phyloP scores from a whole-genome alignment of 2,888 invertebrate genomes.

The Mythimna ferrago region DNA sequence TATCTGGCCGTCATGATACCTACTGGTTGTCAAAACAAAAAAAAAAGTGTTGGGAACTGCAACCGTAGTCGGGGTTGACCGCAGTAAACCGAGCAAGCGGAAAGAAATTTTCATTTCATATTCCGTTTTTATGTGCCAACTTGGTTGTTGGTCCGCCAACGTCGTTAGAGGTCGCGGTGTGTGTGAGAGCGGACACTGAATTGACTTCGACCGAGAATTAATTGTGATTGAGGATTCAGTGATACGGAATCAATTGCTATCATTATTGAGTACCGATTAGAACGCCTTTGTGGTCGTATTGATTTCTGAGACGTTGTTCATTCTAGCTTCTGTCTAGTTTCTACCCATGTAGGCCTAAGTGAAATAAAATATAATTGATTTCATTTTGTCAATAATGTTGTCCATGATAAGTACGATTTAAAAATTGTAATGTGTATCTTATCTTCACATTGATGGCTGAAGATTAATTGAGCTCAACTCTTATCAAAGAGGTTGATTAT shows the following conservation, averaged over 20 bases:
- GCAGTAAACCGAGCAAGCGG: constrained; percentile 76
- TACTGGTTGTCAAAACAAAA: constrained; percentile 40
- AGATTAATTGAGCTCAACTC: not conserved
- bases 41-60: constrained; percentile 62
- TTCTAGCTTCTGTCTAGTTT: no score
- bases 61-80: constrained; percentile 68
- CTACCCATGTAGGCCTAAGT: no score
- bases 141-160: constrained; percentile 69
- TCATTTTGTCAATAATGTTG: no score
- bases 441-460: no score
- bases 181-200: constrained; percentile 41
- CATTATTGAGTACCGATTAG: constrained; percentile 13
- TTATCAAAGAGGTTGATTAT: not conserved
- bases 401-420: no score
- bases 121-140: constrained; percentile 78
- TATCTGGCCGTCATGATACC: constrained; percentile 38
- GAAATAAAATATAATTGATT: no score
- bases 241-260: constrained; percentile 13
- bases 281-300: constrained; percentile 21
- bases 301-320: constrained; percentile 3
- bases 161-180: constrained; percentile 55
- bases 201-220: constrained; percentile 16
- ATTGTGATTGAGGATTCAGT: constrained; percentile 17
- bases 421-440: no score
- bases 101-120: constrained; percentile 81